Evolutionary conservation across 1,140 invertebrate species (phyloP).

Genomic region (Drosophila nigromelanica): DNA sequence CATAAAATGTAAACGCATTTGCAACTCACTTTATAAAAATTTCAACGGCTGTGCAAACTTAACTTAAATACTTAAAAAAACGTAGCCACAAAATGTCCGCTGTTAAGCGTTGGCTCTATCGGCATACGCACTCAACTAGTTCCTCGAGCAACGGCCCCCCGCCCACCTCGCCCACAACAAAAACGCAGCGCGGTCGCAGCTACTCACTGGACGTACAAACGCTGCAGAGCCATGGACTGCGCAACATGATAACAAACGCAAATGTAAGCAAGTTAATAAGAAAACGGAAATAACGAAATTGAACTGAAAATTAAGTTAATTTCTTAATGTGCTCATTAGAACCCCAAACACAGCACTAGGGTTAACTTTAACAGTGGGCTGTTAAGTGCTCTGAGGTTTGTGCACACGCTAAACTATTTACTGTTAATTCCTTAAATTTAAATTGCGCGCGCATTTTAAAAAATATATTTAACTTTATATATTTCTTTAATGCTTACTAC

Average conservation of each 20-base stretch:
- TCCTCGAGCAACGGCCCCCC: slow-evolving; percentile 62
- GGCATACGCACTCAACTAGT: slow-evolving; percentile 84
- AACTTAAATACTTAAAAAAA: slow-evolving; percentile 23
- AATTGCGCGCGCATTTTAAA: slow-evolving; percentile 25
- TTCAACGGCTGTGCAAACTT: slow-evolving; percentile 41
- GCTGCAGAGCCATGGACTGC: slow-evolving; percentile 89
- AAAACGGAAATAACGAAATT: neutral
- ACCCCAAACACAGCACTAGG: neutral
- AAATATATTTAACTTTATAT: neutral
- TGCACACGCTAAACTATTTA: slow-evolving; percentile 14
- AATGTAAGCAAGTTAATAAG: slow-evolving; percentile 47
- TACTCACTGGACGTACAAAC: slow-evolving; percentile 90
- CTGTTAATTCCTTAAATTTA: neutral
- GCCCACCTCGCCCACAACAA: slow-evolving; percentile 66
- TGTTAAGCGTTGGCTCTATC: slow-evolving; percentile 86
- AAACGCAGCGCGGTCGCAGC: slow-evolving; percentile 85
- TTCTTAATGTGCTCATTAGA: neutral
- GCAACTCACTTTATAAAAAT: neutral
- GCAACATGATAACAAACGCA: slow-evolving; percentile 77
- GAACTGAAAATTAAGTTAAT: neutral
- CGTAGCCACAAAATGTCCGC: slow-evolving; percentile 85
- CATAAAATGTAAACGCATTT: slow-evolving; percentile 38
- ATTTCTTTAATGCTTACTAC: neutral
- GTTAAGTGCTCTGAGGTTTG: slow-evolving; percentile 22
- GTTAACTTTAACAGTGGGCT: slow-evolving; percentile 29